Evolutionary conservation across 2,888 invertebrate genomes (phyloP), one percentile per base, ranked within the genome.

Genomic region (Epirrhoe alternata): DNA sequence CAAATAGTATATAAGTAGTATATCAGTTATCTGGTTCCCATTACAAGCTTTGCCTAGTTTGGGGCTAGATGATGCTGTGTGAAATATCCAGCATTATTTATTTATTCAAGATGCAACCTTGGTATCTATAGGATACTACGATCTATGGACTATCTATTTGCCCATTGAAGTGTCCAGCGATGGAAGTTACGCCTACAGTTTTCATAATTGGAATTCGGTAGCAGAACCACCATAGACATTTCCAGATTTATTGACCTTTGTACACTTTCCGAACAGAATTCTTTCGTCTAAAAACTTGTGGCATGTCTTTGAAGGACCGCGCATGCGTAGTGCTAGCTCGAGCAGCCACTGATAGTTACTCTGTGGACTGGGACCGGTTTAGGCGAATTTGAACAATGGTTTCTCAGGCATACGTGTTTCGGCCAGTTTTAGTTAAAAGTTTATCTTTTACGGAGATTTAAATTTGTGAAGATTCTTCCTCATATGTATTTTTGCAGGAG

Each of bases 331-430:
- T 42, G 38, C 38, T 83, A 81, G 83, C 31, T 45, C 6, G n/a
- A 5, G 16, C 6, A 30, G 31, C 45, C 45, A 61, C 55, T 59
- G 47, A 24, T 50, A 51, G 42, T 62, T 50, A 31, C 31, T 62
- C 62, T 62, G 61, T 63, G 56, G 49, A 89, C 89, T 88, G 89
- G 88, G 82, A 92, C 92, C 91, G 90, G 92, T 86, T 88, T 86
- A 82, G 86, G 85, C 83, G 83, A 88, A 88, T 90, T 87, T 89
- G 81, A 90, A 92, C 89, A 91, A 90, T 91, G 84, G 89, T 38
- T 60, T 69, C 69, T 71, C 71, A 70, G 70, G 61, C 64, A 59
- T 71, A 71, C 65, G 68, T 68, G 68, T 70, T 69, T 57, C 64
- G 60, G 51, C 38, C 53, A 50, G 55, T 33, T 35, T 63, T 52